Conservation (phyloP, 2,797 vertebrate species). For the Melanotaenia parkinsoni region DNA sequence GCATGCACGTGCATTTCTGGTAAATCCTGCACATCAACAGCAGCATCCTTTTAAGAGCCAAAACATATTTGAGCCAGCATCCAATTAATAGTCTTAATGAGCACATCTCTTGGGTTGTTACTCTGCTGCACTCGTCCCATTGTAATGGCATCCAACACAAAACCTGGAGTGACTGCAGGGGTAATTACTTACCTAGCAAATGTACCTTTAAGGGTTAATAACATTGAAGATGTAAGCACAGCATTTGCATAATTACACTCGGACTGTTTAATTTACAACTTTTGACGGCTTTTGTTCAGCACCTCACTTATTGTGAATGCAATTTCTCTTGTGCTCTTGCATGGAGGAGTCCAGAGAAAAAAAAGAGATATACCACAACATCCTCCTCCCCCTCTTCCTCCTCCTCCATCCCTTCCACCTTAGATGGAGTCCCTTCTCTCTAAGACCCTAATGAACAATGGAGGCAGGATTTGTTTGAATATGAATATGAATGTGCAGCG, state of each 20-base stretch:
- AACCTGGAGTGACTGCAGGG: slow-evolving; percentile 80
- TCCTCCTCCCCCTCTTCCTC: slow-evolving; percentile 38
- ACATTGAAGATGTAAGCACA: slow-evolving; percentile 83
- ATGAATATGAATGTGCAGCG: slow-evolving; percentile 99
- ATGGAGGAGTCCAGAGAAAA: slow-evolving; percentile 60
- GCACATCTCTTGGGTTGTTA: slow-evolving; percentile 79
- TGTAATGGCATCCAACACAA: slow-evolving; percentile 76
- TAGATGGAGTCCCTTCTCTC: slow-evolving; percentile 77
- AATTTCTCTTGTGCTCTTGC: slow-evolving; percentile 52
- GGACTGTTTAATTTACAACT: slow-evolving; percentile 85
- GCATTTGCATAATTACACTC: slow-evolving; percentile 85
- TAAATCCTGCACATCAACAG: slow-evolving; percentile 39
- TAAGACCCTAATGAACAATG: slow-evolving; percentile 96
- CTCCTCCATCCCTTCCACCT: slow-evolving; percentile 66
- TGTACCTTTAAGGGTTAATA: slow-evolving; percentile 86
- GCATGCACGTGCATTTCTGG: slow-evolving; percentile 49
- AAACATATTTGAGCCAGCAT: slow-evolving; percentile 72
- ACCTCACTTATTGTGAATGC: slow-evolving; percentile 62
- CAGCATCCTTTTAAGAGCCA: slow-evolving; percentile 57
- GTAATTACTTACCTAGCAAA: slow-evolving; percentile 83
- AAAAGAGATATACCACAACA: slow-evolving; percentile 74
- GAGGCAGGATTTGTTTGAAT: slow-evolving; percentile 99
- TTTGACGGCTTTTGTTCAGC: slow-evolving; percentile 84
- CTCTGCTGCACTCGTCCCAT: slow-evolving; percentile 70
- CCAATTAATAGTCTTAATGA: slow-evolving; percentile 85